Evolutionary conservation across 2,888 invertebrate species (phyloP).

Genomic region (Pseudococcus viburni): DNA sequence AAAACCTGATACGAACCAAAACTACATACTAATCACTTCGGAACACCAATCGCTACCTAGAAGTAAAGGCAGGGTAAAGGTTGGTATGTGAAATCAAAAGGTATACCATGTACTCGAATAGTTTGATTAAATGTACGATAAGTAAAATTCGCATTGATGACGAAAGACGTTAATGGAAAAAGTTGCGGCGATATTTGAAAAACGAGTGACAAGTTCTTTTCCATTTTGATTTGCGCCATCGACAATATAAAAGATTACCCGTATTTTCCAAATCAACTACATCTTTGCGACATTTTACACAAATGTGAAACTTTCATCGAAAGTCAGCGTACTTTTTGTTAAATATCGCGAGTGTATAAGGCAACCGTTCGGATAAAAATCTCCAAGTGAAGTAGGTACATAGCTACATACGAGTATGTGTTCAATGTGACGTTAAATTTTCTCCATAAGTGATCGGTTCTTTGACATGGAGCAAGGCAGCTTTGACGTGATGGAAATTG

Average conservation of each 20-base stretch:
- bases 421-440: too few relatives aligned
- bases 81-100: neutral
- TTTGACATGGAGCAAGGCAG: too few relatives aligned
- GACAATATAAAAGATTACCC: too few relatives aligned
- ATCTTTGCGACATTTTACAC: neutral
- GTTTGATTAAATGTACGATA: conserved; percentile 16
- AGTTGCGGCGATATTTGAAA: neutral
- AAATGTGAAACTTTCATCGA: neutral
- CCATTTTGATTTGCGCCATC: neutral
- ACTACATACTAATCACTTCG: conserved; percentile 1
- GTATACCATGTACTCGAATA: neutral
- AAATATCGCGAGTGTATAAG: too few relatives aligned
- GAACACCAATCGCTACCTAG: neutral
- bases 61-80: neutral
- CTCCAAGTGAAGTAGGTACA: too few relatives aligned
- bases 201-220: neutral
- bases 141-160: neutral
- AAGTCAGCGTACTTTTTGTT: neutral
- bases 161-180: neutral
- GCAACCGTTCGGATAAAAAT: too few relatives aligned
- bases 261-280: neutral
- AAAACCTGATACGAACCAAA: neutral
- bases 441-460: too few relatives aligned
- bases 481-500: too few relatives aligned
- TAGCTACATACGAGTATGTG: too few relatives aligned